Conservation (phyloP, 1,140 invertebrate genomes). For the Planococcus citri region DNA sequence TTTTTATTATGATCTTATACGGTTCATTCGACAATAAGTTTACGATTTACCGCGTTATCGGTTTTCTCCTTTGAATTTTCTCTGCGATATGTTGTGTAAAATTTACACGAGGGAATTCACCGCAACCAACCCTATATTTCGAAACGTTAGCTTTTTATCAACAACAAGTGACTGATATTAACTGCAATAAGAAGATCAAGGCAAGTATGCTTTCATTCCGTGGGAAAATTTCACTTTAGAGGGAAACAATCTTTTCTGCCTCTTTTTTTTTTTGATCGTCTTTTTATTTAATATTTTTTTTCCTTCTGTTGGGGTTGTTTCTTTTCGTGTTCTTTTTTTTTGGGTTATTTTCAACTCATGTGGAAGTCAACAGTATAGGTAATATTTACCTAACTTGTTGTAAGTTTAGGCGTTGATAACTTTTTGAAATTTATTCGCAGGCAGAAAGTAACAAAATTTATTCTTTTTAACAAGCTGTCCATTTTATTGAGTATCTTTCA, state of each 20-base stretch:
- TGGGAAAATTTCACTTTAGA: not conserved
- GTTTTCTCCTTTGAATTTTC: not conserved
- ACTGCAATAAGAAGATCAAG: not conserved
- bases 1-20: not conserved
- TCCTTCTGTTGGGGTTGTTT: not conserved
- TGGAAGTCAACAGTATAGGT: no score
- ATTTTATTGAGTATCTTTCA: no score
- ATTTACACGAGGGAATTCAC: not conserved
- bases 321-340: no score
- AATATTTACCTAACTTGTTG: no score
- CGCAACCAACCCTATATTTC: not conserved
- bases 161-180: conserved; percentile 5
- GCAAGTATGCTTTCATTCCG: not conserved
- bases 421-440: no score
- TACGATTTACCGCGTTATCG: conserved; percentile 1
- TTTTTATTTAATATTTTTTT: not conserved
- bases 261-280: not conserved
- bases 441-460: no score
- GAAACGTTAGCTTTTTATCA: not conserved
- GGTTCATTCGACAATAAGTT: not conserved
- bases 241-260: not conserved
- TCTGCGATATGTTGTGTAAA: not conserved
- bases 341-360: no score
- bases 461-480: no score
- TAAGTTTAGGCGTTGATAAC: no score